A percentile compares a stretch with the other conserved stretches of the same genome.
These are phyloP conservation scores for Eira barbara DNA, from an alignment of 2,113 vertebrate genomes.

Conservation along the genomic window DNA sequence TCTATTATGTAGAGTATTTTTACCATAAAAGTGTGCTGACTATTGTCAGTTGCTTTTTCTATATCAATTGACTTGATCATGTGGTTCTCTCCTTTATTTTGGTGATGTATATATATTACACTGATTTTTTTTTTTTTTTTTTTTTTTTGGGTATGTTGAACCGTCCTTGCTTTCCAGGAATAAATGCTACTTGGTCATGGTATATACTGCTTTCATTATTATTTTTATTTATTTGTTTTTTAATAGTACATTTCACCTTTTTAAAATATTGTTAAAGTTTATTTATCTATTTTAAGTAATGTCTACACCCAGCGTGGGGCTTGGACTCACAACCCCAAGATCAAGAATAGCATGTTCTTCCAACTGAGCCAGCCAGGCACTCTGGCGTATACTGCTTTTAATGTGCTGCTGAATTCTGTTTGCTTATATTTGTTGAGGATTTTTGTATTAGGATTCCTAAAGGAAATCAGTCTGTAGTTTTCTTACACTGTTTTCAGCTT, in stretches of 20 bases:
- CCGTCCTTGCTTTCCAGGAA: neutral
- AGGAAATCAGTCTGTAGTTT: neutral
- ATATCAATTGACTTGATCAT: neutral
- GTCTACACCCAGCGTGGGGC: neutral
- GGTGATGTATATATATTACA: neutral
- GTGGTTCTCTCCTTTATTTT: neutral
- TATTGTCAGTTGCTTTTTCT: neutral
- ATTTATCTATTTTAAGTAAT: neutral
- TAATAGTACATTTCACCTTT: neutral
- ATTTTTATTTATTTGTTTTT: neutral
- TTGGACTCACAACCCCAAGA: neutral
- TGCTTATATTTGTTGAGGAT: neutral
- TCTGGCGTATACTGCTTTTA: neutral
- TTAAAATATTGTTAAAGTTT: neutral
- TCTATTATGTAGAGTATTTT: neutral
- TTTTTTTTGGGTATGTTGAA: neutral
- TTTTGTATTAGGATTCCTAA: neutral
- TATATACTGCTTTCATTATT: neutral
- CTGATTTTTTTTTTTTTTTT: neutral
- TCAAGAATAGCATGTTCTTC: neutral
- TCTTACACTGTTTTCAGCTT: neutral
- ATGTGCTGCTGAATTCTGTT: neutral
- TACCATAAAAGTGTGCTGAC: neutral
- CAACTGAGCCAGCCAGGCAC: neutral
- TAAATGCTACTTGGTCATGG: neutral